phyloP scores from a whole-genome alignment of 2,113 vertebrate genomes.

The Nipponia nippon region DNA sequence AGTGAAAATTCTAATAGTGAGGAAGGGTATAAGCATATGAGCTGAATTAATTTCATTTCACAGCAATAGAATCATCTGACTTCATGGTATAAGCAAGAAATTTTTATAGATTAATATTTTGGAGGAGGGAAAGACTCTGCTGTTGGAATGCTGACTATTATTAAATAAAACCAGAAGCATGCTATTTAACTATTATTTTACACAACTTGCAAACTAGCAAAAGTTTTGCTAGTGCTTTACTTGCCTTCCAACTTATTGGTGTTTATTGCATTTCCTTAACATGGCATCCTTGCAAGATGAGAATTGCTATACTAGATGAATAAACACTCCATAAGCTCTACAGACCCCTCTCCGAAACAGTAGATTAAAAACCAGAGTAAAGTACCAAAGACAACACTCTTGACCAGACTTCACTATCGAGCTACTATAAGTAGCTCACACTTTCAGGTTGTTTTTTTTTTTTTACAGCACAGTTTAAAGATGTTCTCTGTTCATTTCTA shows the following conservation, averaged over 20 bases:
- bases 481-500: constrained; percentile 36
- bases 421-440: background rate
- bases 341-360: background rate
- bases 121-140: background rate
- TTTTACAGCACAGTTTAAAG: constrained; percentile 39
- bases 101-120: background rate
- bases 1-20: background rate
- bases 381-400: background rate
- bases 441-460: constrained; percentile 31
- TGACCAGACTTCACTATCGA: background rate
- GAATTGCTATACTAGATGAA: background rate
- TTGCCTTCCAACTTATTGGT: background rate
- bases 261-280: background rate
- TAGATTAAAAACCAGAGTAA: background rate
- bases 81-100: background rate
- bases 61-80: background rate
- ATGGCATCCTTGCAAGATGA: background rate
- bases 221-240: background rate
- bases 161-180: background rate
- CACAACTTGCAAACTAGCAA: background rate
- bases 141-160: background rate
- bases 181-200: background rate
- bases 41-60: background rate
- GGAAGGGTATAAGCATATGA: background rate
- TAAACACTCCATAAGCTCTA: background rate